A percentile compares a stretch with the other conserved stretches of the same genome.
Conservation (phyloP, 2,888 invertebrate genomes). For the Lottia scabra region DNA sequence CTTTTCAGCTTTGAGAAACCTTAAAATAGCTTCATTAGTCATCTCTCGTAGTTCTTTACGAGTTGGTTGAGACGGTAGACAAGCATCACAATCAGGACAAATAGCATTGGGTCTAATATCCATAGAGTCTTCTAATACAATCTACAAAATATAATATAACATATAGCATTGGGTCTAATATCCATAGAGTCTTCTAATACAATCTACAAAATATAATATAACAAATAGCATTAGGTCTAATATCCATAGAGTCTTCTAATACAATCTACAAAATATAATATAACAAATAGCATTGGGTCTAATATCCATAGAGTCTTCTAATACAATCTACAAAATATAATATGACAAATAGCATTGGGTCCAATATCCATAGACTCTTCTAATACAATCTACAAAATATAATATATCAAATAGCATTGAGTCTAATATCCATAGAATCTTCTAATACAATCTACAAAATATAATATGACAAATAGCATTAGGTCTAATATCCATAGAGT, state of each 20-base stretch:
- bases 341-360: constrained; percentile 68
- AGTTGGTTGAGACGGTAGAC: constrained; percentile 74
- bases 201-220: too few species aligned
- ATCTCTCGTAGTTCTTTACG: constrained; percentile 75
- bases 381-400: constrained; percentile 12
- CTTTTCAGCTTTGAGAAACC: constrained; percentile 76
- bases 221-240: constrained; percentile 62
- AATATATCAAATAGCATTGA: constrained; percentile 68
- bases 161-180: constrained; percentile 49
- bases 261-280: constrained; percentile 16
- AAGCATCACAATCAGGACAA: constrained; percentile 75
- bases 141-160: too few species aligned
- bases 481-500: constrained; percentile 15
- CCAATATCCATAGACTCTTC: constrained; percentile 15
- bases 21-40: constrained; percentile 74
- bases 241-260: constrained; percentile 14
- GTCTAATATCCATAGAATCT: constrained; percentile 15
- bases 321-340: constrained; percentile 13
- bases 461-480: constrained; percentile 70
- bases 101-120: constrained; percentile 27
- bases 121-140: constrained; percentile 13
- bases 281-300: constrained; percentile 64
- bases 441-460: constrained; percentile 13
- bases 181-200: constrained; percentile 15
- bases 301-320: constrained; percentile 15